Evolutionary conservation across 2,888 invertebrate genomes (phyloP).

Genomic region (Xanthia icteritia): DNA sequence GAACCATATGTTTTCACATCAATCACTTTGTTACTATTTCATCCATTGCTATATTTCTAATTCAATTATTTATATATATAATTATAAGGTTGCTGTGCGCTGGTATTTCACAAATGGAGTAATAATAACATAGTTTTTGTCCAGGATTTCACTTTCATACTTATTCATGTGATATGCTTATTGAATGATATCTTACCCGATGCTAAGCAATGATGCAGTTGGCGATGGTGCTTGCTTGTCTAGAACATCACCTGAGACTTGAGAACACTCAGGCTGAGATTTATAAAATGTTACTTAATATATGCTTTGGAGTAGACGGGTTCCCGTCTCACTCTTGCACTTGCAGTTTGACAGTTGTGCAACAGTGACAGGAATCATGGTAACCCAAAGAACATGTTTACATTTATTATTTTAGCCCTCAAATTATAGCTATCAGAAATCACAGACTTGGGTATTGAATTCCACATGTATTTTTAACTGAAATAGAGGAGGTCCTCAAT

Average conservation of each 20-base stretch:
- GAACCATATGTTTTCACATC: background rate
- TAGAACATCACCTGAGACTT: background rate
- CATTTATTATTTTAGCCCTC: background rate
- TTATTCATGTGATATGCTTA: background rate
- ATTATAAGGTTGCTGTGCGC: conserved; percentile 4
- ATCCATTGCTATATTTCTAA: background rate
- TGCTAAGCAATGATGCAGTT: background rate
- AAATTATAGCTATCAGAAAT: background rate
- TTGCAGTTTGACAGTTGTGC: background rate
- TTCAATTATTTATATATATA: background rate
- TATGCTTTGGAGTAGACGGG: background rate
- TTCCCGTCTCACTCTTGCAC: background rate
- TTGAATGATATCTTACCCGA: background rate
- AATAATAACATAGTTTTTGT: background rate
- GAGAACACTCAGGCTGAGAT: background rate
- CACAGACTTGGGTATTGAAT: background rate
- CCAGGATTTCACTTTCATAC: background rate
- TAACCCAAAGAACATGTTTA: background rate
- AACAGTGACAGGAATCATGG: background rate
- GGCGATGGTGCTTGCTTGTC: background rate
- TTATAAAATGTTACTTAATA: background rate
- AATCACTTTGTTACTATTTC: background rate
- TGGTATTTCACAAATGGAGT: background rate
- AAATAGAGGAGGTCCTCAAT: background rate
- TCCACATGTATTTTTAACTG: background rate